These are phyloP conservation scores for Rhynchophorus ferrugineus DNA, from an alignment of 1,140 invertebrate species.

Conservation along the genomic window DNA sequence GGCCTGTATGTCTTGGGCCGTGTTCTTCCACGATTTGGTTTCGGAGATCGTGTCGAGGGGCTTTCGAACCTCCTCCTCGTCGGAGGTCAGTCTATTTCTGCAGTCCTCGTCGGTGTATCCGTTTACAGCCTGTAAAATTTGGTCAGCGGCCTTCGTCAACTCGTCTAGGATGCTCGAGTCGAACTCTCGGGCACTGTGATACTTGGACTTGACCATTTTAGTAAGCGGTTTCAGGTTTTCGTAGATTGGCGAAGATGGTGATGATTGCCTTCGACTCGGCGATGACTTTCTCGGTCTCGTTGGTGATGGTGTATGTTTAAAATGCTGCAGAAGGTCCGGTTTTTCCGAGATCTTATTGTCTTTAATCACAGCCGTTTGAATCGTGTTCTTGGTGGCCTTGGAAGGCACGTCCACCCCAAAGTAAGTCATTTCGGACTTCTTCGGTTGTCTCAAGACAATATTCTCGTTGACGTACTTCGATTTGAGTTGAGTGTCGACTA, in stretches of 20 bases:
- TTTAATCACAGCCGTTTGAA: conserved; percentile 25
- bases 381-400: conserved; percentile 19
- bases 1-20: conserved; percentile 15
- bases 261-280: conserved; percentile 5
- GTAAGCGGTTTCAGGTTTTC: conserved; percentile 31
- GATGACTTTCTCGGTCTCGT: conserved; percentile 15
- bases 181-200: conserved; percentile 26
- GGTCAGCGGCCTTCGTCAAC: conserved; percentile 46
- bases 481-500: conserved; percentile 21
- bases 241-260: conserved; percentile 30
- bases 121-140: conserved; percentile 46
- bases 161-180: conserved; percentile 44
- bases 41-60: conserved; percentile 44
- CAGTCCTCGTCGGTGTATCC: conserved; percentile 47
- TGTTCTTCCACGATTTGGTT: conserved; percentile 38
- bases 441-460: conserved; percentile 36
- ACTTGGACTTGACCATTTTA: conserved; percentile 10
- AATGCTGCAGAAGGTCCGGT: conserved; percentile 32
- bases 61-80: conserved; percentile 30
- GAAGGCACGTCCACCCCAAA: conserved; percentile 33
- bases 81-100: conserved; percentile 31
- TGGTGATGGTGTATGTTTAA: conserved; percentile 20
- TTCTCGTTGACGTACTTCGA: conserved; percentile 22
- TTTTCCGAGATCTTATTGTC: conserved; percentile 29
- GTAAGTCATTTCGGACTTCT: conserved; percentile 38